These are phyloP conservation scores for Latrodectus elegans DNA, from an alignment of 2,888 invertebrate genomes.

Conservation along the genomic window DNA sequence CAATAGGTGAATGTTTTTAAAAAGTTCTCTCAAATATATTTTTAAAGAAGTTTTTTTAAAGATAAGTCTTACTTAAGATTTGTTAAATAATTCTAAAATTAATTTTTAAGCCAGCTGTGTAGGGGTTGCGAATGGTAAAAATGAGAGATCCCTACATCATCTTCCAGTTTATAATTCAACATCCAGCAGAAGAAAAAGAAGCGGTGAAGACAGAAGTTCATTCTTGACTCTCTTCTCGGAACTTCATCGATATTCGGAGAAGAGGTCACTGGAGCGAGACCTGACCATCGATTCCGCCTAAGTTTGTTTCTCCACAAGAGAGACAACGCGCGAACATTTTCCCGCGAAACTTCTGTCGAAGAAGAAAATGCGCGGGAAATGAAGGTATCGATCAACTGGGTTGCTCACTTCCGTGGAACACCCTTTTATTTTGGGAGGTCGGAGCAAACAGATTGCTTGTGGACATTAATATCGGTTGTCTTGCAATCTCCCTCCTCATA, in stretches of 20 bases:
- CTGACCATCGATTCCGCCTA: slow-evolving; percentile 26
- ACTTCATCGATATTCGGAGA: background rate
- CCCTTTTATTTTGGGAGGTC: background rate
- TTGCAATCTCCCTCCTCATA: background rate
- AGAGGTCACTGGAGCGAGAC: slow-evolving; percentile 48
- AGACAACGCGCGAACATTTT: slow-evolving; percentile 50
- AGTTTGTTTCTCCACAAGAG: slow-evolving; percentile 7
- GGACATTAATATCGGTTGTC: slow-evolving; percentile 9
- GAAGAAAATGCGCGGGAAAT: background rate
- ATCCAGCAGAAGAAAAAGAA: background rate
- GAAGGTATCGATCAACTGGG: slow-evolving; percentile 1
- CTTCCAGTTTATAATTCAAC: no score
- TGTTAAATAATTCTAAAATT: no score
- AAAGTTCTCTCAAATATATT: no score
- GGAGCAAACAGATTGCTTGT: background rate
- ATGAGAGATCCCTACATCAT: no score
- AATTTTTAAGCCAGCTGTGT: no score
- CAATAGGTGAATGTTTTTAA: no score
- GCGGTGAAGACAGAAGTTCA: background rate
- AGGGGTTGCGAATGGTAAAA: no score
- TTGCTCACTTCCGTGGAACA: background rate
- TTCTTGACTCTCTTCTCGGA: slow-evolving; percentile 1
- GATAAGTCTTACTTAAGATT: no score
- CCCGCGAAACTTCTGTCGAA: slow-evolving; percentile 12
- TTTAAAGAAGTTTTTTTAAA: no score